Evolutionary conservation across 2,113 vertebrate genomes (phyloP).

Genomic region (Amia ocellicauda): DNA sequence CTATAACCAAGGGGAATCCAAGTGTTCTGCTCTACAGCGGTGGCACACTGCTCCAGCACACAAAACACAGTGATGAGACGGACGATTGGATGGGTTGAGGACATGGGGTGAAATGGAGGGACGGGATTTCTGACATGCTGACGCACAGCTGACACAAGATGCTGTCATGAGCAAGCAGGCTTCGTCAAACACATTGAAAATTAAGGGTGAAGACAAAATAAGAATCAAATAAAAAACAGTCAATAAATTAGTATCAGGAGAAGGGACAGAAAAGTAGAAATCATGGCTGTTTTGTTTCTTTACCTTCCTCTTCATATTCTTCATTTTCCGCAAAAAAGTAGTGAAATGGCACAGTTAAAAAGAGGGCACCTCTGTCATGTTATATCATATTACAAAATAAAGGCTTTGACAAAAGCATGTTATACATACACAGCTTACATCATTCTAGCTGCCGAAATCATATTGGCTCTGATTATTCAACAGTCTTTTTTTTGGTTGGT

Average conservation of each 20-base stretch:
- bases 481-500: background rate
- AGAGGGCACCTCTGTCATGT: constrained; percentile 53
- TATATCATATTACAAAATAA: constrained; percentile 16
- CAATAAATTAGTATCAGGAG: constrained; percentile 32
- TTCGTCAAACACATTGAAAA: constrained; percentile 48
- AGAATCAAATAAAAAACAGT: constrained; percentile 33
- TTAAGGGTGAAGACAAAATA: constrained; percentile 53
- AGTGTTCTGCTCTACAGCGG: too few relatives aligned
- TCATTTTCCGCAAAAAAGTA: constrained; percentile 60
- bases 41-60: background rate
- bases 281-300: constrained; percentile 50
- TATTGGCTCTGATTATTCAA: background rate
- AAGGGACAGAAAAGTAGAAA: constrained; percentile 27
- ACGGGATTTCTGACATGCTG: too few relatives aligned
- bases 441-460: constrained; percentile 32
- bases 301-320: constrained; percentile 87
- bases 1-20: too few relatives aligned
- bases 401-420: constrained; percentile 35
- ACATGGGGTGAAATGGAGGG: background rate
- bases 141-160: too few relatives aligned
- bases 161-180: constrained; percentile 24
- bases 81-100: too few relatives aligned
- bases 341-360: constrained; percentile 52
- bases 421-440: constrained; percentile 41
- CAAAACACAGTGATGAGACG: too few relatives aligned